These are phyloP conservation scores for Crotalus tigris DNA, from an alignment of 2,113 vertebrate species.

Conservation along the genomic window DNA sequence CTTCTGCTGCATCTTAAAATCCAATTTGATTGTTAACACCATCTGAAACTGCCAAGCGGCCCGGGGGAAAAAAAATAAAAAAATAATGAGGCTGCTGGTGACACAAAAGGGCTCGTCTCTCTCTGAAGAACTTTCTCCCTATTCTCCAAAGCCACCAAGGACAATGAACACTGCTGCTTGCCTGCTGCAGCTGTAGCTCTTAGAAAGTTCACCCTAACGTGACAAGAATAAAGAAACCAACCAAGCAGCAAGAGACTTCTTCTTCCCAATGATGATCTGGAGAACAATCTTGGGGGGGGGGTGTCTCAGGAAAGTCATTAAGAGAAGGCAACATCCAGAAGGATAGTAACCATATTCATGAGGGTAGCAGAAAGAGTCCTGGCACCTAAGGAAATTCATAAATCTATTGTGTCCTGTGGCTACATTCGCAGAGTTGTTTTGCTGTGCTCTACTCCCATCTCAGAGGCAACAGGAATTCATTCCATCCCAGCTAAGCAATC, in stretches of 20 bases:
- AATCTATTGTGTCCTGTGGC: neutral
- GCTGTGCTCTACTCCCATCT: neutral
- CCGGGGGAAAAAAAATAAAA: neutral
- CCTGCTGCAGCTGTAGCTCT: neutral
- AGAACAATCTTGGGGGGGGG: neutral
- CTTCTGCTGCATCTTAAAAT: neutral
- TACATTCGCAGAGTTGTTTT: neutral
- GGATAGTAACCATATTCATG: neutral
- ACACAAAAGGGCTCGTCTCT: neutral
- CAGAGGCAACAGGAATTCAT: neutral
- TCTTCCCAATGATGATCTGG: neutral
- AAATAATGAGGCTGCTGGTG: neutral
- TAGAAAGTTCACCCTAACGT: neutral
- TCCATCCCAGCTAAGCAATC: neutral
- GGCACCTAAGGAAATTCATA: neutral
- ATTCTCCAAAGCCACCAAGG: neutral
- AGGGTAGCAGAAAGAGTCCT: neutral
- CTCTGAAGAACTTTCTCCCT: neutral
- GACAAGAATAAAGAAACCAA: slow-evolving; percentile 1
- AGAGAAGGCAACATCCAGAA: neutral
- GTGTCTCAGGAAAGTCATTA: too few relatives aligned
- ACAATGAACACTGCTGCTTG: neutral
- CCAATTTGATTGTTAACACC: neutral
- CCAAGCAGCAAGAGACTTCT: neutral
- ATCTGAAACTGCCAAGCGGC: neutral